Evolutionary conservation across 2,797 vertebrate genomes (phyloP).

Genomic region (Phrynocephalus vlangalii): DNA sequence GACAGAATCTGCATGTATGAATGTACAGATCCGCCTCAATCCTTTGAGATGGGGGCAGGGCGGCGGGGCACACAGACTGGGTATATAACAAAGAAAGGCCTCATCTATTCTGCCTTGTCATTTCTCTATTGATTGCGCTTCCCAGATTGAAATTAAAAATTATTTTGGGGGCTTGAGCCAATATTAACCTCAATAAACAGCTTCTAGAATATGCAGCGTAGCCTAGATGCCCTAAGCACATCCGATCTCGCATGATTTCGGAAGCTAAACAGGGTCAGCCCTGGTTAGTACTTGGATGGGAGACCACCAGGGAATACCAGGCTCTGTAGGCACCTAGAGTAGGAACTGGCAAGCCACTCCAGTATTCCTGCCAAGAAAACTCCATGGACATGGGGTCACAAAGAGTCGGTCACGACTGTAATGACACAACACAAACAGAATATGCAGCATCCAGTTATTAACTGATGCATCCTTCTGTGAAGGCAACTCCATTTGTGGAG

Average conservation of each 20-base stretch:
- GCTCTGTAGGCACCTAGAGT: no score
- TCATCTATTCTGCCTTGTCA: constrained; percentile 36
- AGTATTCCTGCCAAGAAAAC: no score
- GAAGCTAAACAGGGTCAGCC: no score
- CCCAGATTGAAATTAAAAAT: background rate
- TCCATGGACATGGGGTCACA: no score
- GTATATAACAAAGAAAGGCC: constrained; percentile 3
- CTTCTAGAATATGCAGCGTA: constrained; percentile 31
- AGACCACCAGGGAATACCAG: no score
- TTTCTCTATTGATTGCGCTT: background rate
- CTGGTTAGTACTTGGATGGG: no score
- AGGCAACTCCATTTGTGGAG: constrained; percentile 48
- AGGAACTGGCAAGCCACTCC: no score
- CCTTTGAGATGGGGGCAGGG: no score
- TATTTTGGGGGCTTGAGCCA: constrained; percentile 1
- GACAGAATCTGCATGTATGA: background rate
- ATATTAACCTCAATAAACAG: constrained; percentile 42
- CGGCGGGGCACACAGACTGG: background rate
- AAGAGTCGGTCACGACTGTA: no score
- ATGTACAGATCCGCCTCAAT: background rate
- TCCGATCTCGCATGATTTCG: no score
- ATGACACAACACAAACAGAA: no score
- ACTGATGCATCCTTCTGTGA: constrained; percentile 46
- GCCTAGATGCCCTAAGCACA: no score
- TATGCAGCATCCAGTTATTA: constrained; percentile 54